A percentile compares a stretch with the other conserved stretches of the same genome.
Conservation (phyloP, 2,797 vertebrate species). For the Pangasius macronema region DNA sequence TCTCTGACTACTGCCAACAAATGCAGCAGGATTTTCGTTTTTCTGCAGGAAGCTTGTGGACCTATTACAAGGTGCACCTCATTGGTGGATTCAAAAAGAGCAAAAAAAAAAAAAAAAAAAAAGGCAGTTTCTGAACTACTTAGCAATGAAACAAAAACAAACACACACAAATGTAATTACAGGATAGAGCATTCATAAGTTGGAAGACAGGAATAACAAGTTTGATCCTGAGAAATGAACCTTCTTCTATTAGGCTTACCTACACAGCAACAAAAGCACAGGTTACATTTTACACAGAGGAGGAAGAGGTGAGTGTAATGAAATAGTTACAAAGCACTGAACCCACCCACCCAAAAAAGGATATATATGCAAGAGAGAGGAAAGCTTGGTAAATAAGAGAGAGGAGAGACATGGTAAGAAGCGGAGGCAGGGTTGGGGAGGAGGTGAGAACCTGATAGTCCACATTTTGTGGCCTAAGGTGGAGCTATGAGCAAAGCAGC, state of each 20-base stretch:
- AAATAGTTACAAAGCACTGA: neutral
- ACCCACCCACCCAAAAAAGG: neutral
- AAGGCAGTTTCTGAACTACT: conserved; percentile 41
- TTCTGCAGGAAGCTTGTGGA: neutral
- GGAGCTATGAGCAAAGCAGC: conserved; percentile 2
- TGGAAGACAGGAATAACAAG: conserved; percentile 42
- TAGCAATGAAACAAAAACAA: conserved; percentile 26
- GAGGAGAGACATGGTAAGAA: neutral
- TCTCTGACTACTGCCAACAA: neutral
- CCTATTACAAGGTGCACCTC: neutral
- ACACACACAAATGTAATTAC: conserved; percentile 35
- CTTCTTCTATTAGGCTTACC: neutral
- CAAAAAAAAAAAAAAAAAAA: conserved; percentile 14
- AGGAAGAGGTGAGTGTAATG: neutral
- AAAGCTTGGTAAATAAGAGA: neutral
- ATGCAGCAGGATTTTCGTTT: neutral
- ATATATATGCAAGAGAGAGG: neutral
- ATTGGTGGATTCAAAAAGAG: conserved; percentile 35
- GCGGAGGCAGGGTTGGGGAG: neutral
- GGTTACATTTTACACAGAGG: neutral
- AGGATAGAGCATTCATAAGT: conserved; percentile 19
- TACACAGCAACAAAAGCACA: neutral
- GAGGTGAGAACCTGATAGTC: conserved; percentile 48
- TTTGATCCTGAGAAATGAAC: conserved; percentile 24
- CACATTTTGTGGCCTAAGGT: conserved; percentile 47